A percentile compares a stretch with the other conserved stretches of the same genome.
Conservation (phyloP, 1,140 invertebrate genomes). For the Hormaphis cornu region DNA sequence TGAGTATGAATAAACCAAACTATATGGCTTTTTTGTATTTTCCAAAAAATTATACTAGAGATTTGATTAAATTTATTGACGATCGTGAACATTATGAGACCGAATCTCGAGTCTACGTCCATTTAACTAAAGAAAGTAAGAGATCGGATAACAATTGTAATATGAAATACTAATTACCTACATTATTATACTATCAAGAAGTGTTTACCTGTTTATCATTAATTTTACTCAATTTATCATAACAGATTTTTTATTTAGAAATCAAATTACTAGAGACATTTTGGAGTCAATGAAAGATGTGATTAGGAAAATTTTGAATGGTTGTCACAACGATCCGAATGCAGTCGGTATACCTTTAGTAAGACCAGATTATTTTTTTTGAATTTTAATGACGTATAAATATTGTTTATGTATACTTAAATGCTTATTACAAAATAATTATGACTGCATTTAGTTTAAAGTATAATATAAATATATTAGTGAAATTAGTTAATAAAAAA, state of each 20-base stretch:
- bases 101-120: background rate
- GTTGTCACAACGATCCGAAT: background rate
- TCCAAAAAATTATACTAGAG: conserved; percentile 3
- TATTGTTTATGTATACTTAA: too few relatives aligned
- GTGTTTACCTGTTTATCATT: too few relatives aligned
- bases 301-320: background rate
- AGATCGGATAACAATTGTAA: background rate
- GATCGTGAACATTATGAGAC: background rate
- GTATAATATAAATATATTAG: too few relatives aligned
- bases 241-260: conserved; percentile 13
- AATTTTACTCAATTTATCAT: background rate
- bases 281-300: background rate
- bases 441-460: too few relatives aligned
- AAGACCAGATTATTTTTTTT: background rate
- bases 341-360: background rate
- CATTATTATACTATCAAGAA: too few relatives aligned
- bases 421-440: too few relatives aligned
- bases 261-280: background rate
- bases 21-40: conserved; percentile 12
- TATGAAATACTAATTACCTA: too few relatives aligned
- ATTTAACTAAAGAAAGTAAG: conserved; percentile 14
- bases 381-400: too few relatives aligned
- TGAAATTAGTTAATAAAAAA: too few relatives aligned
- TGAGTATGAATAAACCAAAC: background rate
- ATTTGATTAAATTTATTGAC: background rate